Evolutionary conservation across 2,113 vertebrate species (phyloP).

Genomic region (Mellivora capensis): DNA sequence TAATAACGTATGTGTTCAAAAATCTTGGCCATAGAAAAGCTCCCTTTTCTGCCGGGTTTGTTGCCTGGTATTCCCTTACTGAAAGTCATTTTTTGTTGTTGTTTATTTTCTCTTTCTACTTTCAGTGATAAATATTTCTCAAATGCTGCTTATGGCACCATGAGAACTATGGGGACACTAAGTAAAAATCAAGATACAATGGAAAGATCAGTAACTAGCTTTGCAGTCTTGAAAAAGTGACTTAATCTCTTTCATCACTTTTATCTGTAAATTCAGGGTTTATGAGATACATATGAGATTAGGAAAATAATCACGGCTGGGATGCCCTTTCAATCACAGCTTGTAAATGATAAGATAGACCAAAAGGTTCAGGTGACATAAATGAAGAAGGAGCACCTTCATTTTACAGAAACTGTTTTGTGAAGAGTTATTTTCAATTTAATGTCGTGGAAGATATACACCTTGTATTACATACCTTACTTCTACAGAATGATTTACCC

Average conservation of each 20-base stretch:
- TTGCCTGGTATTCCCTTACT: background rate
- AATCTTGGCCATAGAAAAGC: background rate
- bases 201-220: background rate
- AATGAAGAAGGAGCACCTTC: accelerated
- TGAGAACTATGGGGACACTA: background rate
- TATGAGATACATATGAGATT: background rate
- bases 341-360: background rate
- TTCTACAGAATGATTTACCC: background rate
- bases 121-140: background rate
- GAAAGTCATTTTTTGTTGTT: background rate
- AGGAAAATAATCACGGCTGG: background rate
- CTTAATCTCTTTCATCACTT: background rate
- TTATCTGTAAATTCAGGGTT: background rate
- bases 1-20: background rate
- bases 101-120: background rate
- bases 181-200: background rate
- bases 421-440: background rate
- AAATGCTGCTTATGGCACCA: background rate
- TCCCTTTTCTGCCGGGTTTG: background rate
- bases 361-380: no score
- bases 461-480: background rate
- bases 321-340: background rate
- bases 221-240: background rate
- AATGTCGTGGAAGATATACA: background rate
- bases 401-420: background rate